Evolutionary conservation across 1,140 invertebrate species (phyloP), one percentile per base, ranked within the genome.

Genomic region (Hestina assimilis): DNA sequence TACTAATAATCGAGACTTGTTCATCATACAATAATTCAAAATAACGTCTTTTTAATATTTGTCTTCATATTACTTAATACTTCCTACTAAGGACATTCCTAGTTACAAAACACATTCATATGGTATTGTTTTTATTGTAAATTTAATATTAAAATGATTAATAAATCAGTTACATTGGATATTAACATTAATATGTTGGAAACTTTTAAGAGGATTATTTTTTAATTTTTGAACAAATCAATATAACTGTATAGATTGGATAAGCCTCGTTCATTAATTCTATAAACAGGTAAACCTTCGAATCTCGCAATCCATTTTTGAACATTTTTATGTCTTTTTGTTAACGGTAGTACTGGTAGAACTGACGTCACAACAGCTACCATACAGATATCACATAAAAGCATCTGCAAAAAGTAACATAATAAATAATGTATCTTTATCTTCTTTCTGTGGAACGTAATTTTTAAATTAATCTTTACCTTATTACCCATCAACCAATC

Each of bases 351-450:
- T 14, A 84, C 24, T 11, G 61, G 55, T 38, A 61, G 51, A 21
- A 82, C 28, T 5, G 83, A 79, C 11, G 71, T 72, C 3, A 84
- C 59, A 6, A 82, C 81, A 4, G 74, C 23, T 6, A 66, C 69
- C 17, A 67, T 62, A 41, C 79, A 83, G 4, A 87, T 23, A 48
- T 87, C 83, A 20, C 69, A 70, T 3, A 86, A 58, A n/a, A 58
- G 52, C 59, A 84, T 71, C 33, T 38, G 15, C 14, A 19, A 38
- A 38, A 35, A 6, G 15, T 35, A 35, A 15, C 8, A 7, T 0
- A 35, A 28, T 28, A 8, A 28, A 3, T 8, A 8, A 28, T 8
- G n/a, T 8, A 2, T 28, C n/a, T 28, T 1, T 5, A 28, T 4
- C n/a, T 28, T 28, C 6, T 6, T 28, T 28, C n/a, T 28, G n/a